phyloP scores from a whole-genome alignment of 2,888 invertebrate genomes.

The Athalia cordata region DNA sequence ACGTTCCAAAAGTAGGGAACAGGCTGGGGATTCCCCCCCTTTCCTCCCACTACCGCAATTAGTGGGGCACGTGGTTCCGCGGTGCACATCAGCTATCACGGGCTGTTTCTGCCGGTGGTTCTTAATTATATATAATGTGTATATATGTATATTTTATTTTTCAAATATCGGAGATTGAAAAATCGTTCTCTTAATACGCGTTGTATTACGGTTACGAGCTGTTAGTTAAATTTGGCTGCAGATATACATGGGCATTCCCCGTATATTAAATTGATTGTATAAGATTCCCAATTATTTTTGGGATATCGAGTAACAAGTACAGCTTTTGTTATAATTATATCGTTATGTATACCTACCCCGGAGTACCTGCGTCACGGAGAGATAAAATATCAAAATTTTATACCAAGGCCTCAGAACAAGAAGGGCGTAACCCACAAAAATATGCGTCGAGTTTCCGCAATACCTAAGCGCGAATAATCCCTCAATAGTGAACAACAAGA shows the following conservation, averaged over 20 bases:
- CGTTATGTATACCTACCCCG: not conserved
- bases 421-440: too few species aligned
- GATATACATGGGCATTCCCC: not conserved
- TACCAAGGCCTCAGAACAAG: too few species aligned
- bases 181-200: slow-evolving; percentile 63
- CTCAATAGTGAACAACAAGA: too few species aligned
- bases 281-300: slow-evolving; percentile 38
- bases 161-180: slow-evolving; percentile 70
- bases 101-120: slow-evolving; percentile 49
- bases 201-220: too few species aligned
- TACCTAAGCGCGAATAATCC: too few species aligned
- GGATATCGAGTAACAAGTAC: slow-evolving; percentile 26
- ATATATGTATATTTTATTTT: slow-evolving; percentile 56
- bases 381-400: too few species aligned
- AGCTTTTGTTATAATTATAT: slow-evolving; percentile 48
- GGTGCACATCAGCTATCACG: slow-evolving; percentile 44
- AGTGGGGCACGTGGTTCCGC: slow-evolving; percentile 59
- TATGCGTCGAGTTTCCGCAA: too few species aligned
- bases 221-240: too few species aligned
- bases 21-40: slow-evolving; percentile 48
- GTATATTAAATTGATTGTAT: slow-evolving; percentile 12
- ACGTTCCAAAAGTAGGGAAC: not conserved
- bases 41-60: slow-evolving; percentile 55
- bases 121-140: slow-evolving; percentile 63
- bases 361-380: not conserved